Conservation (phyloP, 2,113 vertebrate genomes). For the Grus americana region DNA sequence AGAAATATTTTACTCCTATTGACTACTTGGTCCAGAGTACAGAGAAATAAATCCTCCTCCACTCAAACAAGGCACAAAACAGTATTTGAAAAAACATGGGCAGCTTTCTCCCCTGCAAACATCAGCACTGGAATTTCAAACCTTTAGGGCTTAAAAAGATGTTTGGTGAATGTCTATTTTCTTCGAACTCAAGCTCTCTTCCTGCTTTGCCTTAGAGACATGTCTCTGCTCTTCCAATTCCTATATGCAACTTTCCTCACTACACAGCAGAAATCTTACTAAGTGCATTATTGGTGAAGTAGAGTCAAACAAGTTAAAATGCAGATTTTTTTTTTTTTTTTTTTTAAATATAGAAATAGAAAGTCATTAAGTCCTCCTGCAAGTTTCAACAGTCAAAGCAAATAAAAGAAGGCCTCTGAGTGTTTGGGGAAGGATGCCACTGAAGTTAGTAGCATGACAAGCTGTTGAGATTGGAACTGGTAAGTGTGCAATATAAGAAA, state of each 20-base stretch:
- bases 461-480: neutral
- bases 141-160: neutral
- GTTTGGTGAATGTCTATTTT: neutral
- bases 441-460: neutral
- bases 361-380: neutral
- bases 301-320: neutral
- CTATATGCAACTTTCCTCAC: neutral
- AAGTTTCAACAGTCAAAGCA: neutral
- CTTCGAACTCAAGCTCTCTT: neutral
- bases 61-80: neutral
- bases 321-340: neutral
- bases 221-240: neutral
- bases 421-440: neutral
- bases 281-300: neutral
- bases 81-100: neutral
- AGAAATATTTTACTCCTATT: neutral
- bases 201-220: neutral
- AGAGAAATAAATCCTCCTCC: neutral
- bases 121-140: neutral
- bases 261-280: neutral
- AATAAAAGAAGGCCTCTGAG: neutral
- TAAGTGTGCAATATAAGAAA: neutral
- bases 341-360: neutral
- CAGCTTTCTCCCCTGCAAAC: neutral
- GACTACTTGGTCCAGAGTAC: neutral